Base-by-base conservation (phyloP, 2,113 vertebrate genomes). In the Callithrix jacchus region DNA sequence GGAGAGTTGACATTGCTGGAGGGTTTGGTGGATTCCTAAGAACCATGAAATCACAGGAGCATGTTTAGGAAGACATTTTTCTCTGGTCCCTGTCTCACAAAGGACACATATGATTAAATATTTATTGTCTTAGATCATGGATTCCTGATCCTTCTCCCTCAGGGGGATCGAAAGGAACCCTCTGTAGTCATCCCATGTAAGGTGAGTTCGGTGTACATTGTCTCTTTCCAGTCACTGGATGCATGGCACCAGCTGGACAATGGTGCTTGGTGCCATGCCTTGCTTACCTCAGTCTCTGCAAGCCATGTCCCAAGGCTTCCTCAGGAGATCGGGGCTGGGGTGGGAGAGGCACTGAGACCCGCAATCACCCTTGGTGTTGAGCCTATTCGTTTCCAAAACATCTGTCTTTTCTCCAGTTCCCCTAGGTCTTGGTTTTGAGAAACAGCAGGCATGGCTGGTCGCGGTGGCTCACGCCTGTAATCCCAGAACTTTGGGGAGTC, bases 81-180 rank as follows among this genome's bases (percentile, higher is more conserved):
- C 68, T 86, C 52, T 49, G 30, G 84, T 77, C 45, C n/a, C 35
- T 27, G 2, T 93, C 74, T 87, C n/a, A 90, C 16, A 42, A 16
- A 92, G 87, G 85, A 90, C 61, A 58, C 40, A 35, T 52, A 47
- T 37, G 81, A 54, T 77, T 77, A 52, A 73, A 8, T 83, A 90
- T 64, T 87, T 91, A 74, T 91, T 95, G 83, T 94, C 93, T 96
- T 77, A 94, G 90, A 89, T 94, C 77, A 81, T 93, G 82, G 87
- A 54, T 96, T 95, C 96, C 89, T 97, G 93, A 91, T 87, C 88
- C 86, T 58, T 93, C 84, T 74, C 87, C 70, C 47, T 85, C 73
- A 30, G 54, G 66, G 94, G 94, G 85, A 71, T 94, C 92, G n/a
- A 49, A 77, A 66, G 76, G 89, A 88, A 18, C 16, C 87, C 93